Percentiles rank a stretch among this genome's conserved stretches.
Evolutionary conservation across 2,888 invertebrate species (phyloP).

Genomic region (Cataglyphis cursor): DNA sequence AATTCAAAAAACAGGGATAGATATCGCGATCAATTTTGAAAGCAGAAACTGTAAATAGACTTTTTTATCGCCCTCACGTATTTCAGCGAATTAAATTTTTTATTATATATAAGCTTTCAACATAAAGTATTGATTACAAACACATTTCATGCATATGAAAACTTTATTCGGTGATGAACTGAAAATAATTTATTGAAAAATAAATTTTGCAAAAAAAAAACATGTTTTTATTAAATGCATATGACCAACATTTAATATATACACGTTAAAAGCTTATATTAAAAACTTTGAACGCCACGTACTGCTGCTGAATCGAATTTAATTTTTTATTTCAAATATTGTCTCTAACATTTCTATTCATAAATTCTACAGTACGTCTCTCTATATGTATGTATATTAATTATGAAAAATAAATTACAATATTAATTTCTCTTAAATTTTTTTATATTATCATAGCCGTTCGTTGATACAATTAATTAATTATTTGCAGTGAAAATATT

Average conservation of each 20-base stretch:
- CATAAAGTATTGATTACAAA: background rate
- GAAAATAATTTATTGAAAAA: background rate
- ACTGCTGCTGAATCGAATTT: slow-evolving; percentile 22
- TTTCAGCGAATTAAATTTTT: background rate
- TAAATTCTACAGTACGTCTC: background rate
- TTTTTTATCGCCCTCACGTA: background rate
- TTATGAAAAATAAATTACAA: slow-evolving; percentile 1
- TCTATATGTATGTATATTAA: background rate
- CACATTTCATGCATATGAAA: background rate
- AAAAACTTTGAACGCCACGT: slow-evolving; percentile 19
- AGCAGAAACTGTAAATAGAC: background rate
- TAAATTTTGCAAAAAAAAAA: slow-evolving; percentile 8
- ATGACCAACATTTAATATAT: slow-evolving; percentile 13
- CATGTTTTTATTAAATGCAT: background rate
- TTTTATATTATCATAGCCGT: background rate
- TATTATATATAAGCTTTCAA: slow-evolving; percentile 17
- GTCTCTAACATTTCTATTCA: background rate
- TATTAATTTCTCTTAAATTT: background rate
- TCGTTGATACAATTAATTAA: background rate
- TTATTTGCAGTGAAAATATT: background rate
- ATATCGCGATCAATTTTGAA: background rate
- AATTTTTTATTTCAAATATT: slow-evolving; percentile 29
- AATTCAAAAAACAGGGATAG: slow-evolving; percentile 1
- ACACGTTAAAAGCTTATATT: slow-evolving; percentile 20
- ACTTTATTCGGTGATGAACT: background rate